Conservation (phyloP, 64 coral and sea anemone species). For the Stylophora pistillata region DNA sequence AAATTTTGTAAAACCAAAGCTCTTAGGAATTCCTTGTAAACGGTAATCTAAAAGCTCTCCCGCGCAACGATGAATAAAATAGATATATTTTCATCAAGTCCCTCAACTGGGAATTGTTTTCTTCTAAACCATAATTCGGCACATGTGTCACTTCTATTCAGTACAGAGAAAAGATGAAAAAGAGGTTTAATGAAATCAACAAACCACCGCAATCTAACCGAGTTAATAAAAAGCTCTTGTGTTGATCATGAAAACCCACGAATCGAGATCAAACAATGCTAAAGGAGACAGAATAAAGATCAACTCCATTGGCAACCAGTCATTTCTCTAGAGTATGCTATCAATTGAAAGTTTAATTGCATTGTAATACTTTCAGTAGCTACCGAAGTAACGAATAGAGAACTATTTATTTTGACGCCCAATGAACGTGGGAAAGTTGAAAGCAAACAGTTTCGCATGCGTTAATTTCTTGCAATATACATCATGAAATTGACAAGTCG, state of each 20-base stretch:
- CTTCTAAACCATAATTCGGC: conserved; percentile 10
- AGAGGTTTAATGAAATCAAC: conserved; percentile 23
- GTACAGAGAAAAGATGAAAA: conserved; percentile 18
- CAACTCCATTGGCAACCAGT: conserved; percentile 24
- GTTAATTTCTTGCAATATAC: conserved; percentile 37
- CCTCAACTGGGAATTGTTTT: not conserved
- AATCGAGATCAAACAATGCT: conserved; percentile 14
- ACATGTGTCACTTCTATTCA: conserved; percentile 44
- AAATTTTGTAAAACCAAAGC: not conserved
- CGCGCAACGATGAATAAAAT: not conserved
- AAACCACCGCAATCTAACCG: conserved; percentile 13
- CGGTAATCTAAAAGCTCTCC: not conserved
- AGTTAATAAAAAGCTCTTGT: conserved; percentile 20
- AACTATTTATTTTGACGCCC: conserved; percentile 9
- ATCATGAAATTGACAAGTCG: conserved; percentile 19
- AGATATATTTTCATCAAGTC: conserved; percentile 4
- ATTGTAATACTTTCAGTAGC: conserved; percentile 27
- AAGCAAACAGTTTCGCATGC: conserved; percentile 9
- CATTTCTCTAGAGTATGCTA: conserved; percentile 14
- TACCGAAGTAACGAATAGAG: conserved; percentile 2
- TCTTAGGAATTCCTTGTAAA: not conserved
- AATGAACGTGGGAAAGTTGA: conserved; percentile 28
- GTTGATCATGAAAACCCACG: not conserved
- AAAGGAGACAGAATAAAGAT: not conserved
- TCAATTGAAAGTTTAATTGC: conserved; percentile 46